Evolutionary conservation across 2,113 vertebrate species (phyloP), one percentile per base, ranked within the genome.

Genomic region (Sinocyclocheilus anophthalmus): DNA sequence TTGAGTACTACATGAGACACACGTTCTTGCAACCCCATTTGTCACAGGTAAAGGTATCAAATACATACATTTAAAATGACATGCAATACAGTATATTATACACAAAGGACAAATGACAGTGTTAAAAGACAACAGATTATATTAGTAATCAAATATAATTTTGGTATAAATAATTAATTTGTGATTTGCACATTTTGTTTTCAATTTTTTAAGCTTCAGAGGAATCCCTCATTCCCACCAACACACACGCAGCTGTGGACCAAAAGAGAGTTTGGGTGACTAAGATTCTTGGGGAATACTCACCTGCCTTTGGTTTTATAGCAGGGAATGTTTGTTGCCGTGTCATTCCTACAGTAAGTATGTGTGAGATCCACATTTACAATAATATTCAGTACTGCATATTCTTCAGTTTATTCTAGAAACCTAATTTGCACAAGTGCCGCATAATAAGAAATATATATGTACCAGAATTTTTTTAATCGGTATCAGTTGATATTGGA

Each of bases 301-400:
- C 91, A 95, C 94, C 94, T 18, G 24, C 86, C 76, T 88, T 88
- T 90, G 83, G 89, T 85, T 89, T 86, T 91, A 93, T 83, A 84
- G 91, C 37, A 48, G 92, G 73, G n/a, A 73, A 84, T 55, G 77
- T 84, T 84, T 70, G 85, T 33, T 87, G 89, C 91, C 91, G 79
- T 88, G 89, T 92, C 89, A 89, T 37, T 86, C 94, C 94, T 94
- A 78, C 30, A 78, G 76, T 37, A 70, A 88, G 90, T 61, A 87
- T 88, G 77, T 87, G 92, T 90, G 92, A 87, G 94, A 92, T 89
- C 89, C 87, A 92, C 76, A 91, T 87, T 90, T 90, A 45, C 24
- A 81, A 57, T 70, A 69, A 67, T 4, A 50, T 80, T 22, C 33
- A 85, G 11, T 69, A 24, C 14, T 69, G 24, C 18, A 53, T 18